Evolutionary conservation across 2,797 vertebrate genomes (phyloP).

Genomic region (Nannoperca australis): DNA sequence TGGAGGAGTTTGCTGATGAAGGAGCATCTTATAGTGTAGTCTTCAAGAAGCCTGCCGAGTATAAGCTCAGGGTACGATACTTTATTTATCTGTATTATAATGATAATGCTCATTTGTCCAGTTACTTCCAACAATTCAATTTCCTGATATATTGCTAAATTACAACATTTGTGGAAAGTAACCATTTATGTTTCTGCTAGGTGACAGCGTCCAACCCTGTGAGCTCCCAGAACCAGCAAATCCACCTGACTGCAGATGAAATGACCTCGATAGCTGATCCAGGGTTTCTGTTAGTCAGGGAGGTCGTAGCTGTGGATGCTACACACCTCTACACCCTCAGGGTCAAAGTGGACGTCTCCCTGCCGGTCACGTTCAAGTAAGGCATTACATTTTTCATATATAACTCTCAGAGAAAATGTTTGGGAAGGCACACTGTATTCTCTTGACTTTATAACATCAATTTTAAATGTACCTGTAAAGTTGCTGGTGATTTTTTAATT

Average conservation of each 20-base stretch:
- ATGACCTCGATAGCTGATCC: conserved; percentile 73
- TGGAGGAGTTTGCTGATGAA: conserved; percentile 75
- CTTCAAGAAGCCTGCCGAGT: conserved; percentile 81
- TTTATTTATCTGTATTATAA: background rate
- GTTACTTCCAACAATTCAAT: background rate
- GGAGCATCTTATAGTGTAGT: conserved; percentile 81
- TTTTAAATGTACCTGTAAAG: background rate
- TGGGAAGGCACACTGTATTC: background rate
- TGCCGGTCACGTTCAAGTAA: conserved; percentile 82
- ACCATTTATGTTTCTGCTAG: conserved; percentile 56
- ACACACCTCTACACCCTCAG: conserved; percentile 69
- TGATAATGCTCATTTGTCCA: background rate
- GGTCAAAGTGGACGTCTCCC: conserved; percentile 81
- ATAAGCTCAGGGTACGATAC: conserved; percentile 80
- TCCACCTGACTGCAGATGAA: conserved; percentile 78
- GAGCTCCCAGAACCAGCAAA: conserved; percentile 81
- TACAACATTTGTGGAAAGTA: background rate
- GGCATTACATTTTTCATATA: background rate
- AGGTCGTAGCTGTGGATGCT: conserved; percentile 65
- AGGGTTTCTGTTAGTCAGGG: conserved; percentile 66
- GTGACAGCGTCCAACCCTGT: conserved; percentile 85
- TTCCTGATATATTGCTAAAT: background rate
- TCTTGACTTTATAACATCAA: background rate
- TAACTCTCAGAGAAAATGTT: background rate
- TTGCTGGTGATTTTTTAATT: background rate